phyloP scores from a whole-genome alignment of 2,113 vertebrate genomes.

The Perognathus longimembris region DNA sequence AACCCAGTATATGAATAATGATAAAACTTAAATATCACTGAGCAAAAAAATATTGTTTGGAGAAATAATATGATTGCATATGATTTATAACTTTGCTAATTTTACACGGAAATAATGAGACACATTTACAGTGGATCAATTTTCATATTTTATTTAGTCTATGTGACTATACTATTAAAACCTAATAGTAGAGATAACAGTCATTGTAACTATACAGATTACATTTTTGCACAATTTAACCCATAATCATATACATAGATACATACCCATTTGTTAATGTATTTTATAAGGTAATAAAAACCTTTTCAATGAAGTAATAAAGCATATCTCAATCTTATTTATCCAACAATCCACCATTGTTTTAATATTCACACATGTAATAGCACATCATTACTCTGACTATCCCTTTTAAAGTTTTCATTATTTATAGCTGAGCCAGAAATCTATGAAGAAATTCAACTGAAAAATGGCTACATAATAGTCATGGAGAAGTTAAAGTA shows the following conservation, averaged over 20 bases:
- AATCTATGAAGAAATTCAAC: background rate
- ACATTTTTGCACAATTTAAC: background rate
- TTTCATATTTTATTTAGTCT: background rate
- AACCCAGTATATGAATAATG: constrained; percentile 26
- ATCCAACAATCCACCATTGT: background rate
- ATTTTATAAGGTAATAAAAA: background rate
- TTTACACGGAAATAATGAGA: constrained; percentile 5
- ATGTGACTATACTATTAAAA: constrained; percentile 4
- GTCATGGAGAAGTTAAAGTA: background rate
- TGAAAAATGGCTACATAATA: background rate
- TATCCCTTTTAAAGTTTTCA: background rate
- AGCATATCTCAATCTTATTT: too few relatives aligned
- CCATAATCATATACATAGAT: background rate
- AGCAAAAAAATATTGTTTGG: background rate
- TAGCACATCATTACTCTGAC: background rate
- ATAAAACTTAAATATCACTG: constrained; percentile 39
- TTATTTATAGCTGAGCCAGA: background rate
- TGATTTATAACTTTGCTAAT: constrained; percentile 5
- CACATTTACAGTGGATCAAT: background rate
- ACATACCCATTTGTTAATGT: background rate
- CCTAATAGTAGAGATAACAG: background rate
- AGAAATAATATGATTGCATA: background rate
- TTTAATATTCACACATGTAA: background rate
- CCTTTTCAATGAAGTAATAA: background rate
- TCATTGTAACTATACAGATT: background rate